phyloP scores from a whole-genome alignment of 2,888 invertebrate genomes.

The Volucella inflata region DNA sequence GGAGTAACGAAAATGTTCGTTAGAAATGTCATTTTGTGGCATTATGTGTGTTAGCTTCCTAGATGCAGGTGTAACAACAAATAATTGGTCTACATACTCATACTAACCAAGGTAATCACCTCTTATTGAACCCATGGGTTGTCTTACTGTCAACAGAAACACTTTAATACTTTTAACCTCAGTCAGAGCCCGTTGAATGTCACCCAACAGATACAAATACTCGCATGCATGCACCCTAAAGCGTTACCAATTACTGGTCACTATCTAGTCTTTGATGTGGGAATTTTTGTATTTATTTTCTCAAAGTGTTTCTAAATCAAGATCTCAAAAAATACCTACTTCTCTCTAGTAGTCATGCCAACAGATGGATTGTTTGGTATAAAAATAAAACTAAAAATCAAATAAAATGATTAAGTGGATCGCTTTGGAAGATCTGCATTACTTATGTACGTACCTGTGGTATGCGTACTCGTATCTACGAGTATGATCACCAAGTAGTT shows the following conservation, averaged over 20 bases:
- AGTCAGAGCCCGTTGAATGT: conserved; percentile 44
- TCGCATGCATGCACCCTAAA: too few species aligned
- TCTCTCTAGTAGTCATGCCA: too few species aligned
- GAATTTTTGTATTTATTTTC: background rate
- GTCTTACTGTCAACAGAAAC: background rate
- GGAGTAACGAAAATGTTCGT: too few species aligned
- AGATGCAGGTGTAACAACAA: too few species aligned
- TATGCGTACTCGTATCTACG: conserved; percentile 37
- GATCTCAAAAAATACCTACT: too few species aligned
- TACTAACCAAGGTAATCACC: too few species aligned
- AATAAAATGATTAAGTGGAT: conserved; percentile 43
- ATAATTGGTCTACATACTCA: too few species aligned
- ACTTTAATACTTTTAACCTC: conserved; percentile 1
- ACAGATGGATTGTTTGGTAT: conserved; percentile 24
- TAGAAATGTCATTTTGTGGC: too few species aligned
- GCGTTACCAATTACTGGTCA: too few species aligned
- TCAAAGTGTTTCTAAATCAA: background rate
- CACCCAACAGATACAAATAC: conserved; percentile 28
- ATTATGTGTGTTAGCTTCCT: too few species aligned
- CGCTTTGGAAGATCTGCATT: conserved; percentile 51
- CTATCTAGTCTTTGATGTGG: background rate
- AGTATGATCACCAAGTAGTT: conserved; percentile 58
- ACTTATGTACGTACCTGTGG: conserved; percentile 18
- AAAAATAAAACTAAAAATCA: conserved; percentile 15
- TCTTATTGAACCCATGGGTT: too few species aligned